phyloP scores from a whole-genome alignment of 2,888 invertebrate genomes.

The Oligia strigilis region DNA sequence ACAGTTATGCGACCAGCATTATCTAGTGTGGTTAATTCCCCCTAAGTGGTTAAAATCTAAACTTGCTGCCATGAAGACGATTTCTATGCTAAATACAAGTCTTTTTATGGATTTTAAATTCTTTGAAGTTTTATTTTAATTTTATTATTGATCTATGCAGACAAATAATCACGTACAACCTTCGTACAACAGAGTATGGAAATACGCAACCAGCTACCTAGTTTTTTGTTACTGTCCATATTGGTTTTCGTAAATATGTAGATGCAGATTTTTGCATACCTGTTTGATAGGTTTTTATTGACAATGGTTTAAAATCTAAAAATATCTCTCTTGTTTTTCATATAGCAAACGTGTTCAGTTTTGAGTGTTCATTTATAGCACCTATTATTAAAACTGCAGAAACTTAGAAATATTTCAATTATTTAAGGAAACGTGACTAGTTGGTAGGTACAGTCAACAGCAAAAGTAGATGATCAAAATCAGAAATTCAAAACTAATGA shows the following conservation, averaged over 20 bases:
- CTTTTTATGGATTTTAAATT: not conserved
- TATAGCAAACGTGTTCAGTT: not conserved
- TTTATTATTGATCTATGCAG: not conserved
- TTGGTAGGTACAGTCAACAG: too few relatives aligned
- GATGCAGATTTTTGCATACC: not conserved
- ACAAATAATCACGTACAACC: not conserved
- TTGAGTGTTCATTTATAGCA: not conserved
- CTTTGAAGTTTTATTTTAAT: not conserved
- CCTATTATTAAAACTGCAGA: not conserved
- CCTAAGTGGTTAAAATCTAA: constrained; percentile 31
- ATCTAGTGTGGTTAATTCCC: constrained; percentile 33
- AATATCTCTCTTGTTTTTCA: not conserved
- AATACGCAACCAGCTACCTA: not conserved
- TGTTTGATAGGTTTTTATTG: not conserved
- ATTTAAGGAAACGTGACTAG: not conserved
- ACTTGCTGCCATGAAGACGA: constrained; percentile 26
- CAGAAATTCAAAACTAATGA: too few relatives aligned
- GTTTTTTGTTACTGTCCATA: not conserved
- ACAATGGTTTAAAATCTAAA: too few relatives aligned
- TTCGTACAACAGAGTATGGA: not conserved
- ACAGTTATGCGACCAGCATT: constrained; percentile 40
- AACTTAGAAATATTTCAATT: not conserved
- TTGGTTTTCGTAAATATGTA: not conserved
- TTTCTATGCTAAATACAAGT: constrained; percentile 50
- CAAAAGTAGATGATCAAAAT: too few relatives aligned